Evolutionary conservation across 2,113 vertebrate species (phyloP).

Genomic region (Nibea albiflora): DNA sequence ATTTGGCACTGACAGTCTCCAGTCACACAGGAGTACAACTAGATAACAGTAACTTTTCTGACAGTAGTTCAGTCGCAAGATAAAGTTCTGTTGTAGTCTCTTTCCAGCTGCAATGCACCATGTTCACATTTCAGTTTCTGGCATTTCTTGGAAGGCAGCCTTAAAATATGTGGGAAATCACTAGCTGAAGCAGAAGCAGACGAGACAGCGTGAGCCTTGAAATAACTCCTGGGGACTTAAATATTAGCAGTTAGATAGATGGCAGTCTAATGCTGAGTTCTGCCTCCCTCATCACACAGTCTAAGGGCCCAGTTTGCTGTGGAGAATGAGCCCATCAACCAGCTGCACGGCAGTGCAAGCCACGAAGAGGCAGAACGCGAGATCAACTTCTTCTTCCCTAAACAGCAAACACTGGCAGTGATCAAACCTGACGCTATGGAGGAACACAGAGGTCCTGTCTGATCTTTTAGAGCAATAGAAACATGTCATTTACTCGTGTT

Average conservation of each 20-base stretch:
- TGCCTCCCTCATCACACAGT: conserved; percentile 55
- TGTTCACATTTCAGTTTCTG: conserved; percentile 3
- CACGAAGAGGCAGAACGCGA: conserved; percentile 78
- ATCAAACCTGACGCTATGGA: conserved; percentile 84
- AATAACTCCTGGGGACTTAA: conserved; percentile 23
- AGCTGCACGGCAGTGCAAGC: conserved; percentile 83
- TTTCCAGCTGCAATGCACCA: neutral
- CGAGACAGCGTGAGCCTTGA: neutral
- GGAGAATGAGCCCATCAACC: conserved; percentile 76
- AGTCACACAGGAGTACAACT: neutral
- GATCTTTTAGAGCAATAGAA: neutral
- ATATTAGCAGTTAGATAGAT: conserved; percentile 1
- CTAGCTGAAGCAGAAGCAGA: neutral
- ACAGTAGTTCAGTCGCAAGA: neutral
- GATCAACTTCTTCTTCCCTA: conserved; percentile 85
- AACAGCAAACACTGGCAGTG: conserved; percentile 82
- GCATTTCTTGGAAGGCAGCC: conserved; percentile 4
- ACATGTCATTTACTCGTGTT: neutral
- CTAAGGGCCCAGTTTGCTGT: conserved; percentile 79
- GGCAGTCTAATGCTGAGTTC: neutral
- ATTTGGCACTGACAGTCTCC: neutral
- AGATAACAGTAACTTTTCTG: conserved; percentile 5
- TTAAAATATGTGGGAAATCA: neutral
- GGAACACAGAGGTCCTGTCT: conserved; percentile 77
- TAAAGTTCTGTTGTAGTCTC: neutral